Evolutionary conservation across 2,113 vertebrate species (phyloP).

Genomic region (Neolamprologus tretocephalus): DNA sequence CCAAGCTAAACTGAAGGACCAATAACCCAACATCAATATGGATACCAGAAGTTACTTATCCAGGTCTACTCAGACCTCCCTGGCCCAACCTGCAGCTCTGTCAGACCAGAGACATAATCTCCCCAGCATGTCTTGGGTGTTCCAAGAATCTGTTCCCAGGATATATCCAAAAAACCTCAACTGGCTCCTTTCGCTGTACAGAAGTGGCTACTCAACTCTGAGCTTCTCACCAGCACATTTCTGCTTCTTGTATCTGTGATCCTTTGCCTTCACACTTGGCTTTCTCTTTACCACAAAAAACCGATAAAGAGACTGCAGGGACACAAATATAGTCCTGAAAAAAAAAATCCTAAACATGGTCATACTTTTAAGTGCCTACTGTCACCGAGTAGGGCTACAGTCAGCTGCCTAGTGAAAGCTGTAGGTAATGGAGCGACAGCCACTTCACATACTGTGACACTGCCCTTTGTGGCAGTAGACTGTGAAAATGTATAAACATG

Average conservation of each 20-base stretch:
- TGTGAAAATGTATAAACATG: not conserved
- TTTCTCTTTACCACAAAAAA: not conserved
- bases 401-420: not conserved
- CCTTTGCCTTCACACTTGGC: not conserved
- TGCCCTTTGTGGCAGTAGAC: not conserved
- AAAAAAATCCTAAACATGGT: not conserved
- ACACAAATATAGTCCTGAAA: not conserved
- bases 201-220: not conserved
- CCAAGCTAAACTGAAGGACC: not conserved
- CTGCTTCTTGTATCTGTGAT: not conserved
- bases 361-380: not conserved
- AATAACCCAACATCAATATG: not conserved
- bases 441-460: not conserved
- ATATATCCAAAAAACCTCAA: not conserved
- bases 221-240: not conserved
- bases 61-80: not conserved
- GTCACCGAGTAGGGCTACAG: fast-evolving
- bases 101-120: not conserved
- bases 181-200: not conserved
- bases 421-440: not conserved
- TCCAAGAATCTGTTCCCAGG: not conserved
- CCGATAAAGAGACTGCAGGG: fast-evolving
- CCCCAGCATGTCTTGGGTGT: not conserved
- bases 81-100: not conserved
- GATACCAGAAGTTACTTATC: not conserved